These are phyloP conservation scores for Lerista edwardsae DNA, from an alignment of 2,797 vertebrate species.

Conservation along the genomic window DNA sequence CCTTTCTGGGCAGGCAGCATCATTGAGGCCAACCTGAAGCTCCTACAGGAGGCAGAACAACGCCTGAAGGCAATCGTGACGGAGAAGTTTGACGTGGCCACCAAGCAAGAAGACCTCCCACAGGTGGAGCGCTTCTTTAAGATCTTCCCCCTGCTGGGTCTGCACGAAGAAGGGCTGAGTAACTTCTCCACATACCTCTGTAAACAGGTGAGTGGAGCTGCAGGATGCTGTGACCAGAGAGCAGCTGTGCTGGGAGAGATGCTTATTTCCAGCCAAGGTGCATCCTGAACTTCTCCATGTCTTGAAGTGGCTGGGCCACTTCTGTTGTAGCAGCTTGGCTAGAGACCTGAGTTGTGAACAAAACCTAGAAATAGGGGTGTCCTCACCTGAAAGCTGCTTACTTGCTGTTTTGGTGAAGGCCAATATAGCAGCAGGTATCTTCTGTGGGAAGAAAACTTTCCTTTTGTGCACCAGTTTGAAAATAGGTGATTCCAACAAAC, in stretches of 20 bases:
- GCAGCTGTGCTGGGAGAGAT: too few relatives aligned
- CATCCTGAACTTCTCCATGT: neutral
- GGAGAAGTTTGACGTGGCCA: slow-evolving; percentile 89
- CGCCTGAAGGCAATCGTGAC: slow-evolving; percentile 91
- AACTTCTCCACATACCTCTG: slow-evolving; percentile 96
- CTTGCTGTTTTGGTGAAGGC: too few relatives aligned
- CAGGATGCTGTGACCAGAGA: neutral
- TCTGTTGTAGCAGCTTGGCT: neutral
- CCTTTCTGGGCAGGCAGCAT: slow-evolving; percentile 81
- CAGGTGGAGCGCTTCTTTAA: slow-evolving; percentile 99
- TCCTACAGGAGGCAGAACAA: slow-evolving; percentile 95
- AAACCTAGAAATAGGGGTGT: too few relatives aligned
- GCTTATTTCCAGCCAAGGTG: neutral
- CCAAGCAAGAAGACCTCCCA: slow-evolving; percentile 87
- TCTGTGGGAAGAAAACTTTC: too few relatives aligned
- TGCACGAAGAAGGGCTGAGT: slow-evolving; percentile 95
- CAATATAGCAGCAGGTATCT: too few relatives aligned
- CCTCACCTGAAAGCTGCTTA: too few relatives aligned
- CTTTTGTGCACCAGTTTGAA: too few relatives aligned
- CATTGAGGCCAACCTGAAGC: slow-evolving; percentile 92
- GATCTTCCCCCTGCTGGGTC: slow-evolving; percentile 94
- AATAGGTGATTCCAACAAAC: too few relatives aligned
- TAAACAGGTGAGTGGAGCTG: slow-evolving; percentile 82
- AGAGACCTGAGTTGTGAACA: too few relatives aligned
- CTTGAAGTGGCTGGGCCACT: neutral